Percentiles rank a stretch among this genome's conserved stretches.
phyloP scores from a whole-genome alignment of 2,888 invertebrate genomes.

The Blera fallax region DNA sequence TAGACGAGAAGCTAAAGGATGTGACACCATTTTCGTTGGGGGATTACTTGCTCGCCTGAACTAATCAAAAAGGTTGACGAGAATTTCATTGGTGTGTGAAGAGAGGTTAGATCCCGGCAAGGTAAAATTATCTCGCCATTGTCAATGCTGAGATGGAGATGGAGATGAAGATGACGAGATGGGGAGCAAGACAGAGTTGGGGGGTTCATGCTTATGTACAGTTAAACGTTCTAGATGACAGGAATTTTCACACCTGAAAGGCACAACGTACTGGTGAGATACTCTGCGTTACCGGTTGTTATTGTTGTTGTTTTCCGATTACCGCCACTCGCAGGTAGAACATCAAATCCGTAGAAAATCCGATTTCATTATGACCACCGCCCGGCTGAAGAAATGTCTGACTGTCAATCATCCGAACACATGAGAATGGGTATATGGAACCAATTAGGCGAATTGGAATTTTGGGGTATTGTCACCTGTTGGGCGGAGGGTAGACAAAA shows the following conservation, averaged over 20 bases:
- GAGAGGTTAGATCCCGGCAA: constrained; percentile 5
- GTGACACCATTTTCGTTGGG: constrained; percentile 27
- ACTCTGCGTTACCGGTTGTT: not conserved
- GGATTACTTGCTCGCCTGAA: not conserved
- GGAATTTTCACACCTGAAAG: constrained; percentile 49
- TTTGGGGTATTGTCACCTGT: constrained; percentile 60
- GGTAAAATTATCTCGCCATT: not conserved
- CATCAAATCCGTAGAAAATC: constrained; percentile 49
- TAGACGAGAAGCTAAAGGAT: constrained; percentile 36
- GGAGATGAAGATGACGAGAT: no score
- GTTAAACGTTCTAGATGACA: constrained; percentile 44
- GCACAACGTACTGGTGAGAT: not conserved
- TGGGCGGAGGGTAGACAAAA: not conserved
- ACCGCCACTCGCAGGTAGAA: not conserved
- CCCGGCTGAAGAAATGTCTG: not conserved
- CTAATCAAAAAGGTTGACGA: not conserved
- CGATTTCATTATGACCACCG: constrained; percentile 36
- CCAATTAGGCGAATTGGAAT: constrained; percentile 54
- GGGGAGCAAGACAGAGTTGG: not conserved
- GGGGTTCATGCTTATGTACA: constrained; percentile 19
- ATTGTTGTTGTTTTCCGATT: not conserved
- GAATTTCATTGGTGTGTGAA: not conserved
- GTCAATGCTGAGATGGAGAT: not conserved
- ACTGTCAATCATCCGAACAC: constrained; percentile 36
- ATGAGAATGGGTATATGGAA: constrained; percentile 14